Conservation (phyloP, 1,140 invertebrate species). For the Saccostrea echinata region DNA sequence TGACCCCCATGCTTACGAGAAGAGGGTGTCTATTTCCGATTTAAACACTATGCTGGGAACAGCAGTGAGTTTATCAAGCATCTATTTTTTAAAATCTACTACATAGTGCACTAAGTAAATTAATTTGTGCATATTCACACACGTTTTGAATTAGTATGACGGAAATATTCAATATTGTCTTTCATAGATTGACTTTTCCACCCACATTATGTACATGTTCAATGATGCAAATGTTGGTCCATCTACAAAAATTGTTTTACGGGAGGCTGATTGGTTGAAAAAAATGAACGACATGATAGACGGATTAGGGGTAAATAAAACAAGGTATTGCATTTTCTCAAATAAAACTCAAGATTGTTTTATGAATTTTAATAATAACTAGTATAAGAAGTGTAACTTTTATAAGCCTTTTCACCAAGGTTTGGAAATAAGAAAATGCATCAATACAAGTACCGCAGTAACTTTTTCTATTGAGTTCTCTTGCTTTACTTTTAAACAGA, state of each 20-base stretch:
- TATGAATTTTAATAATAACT: too few species aligned
- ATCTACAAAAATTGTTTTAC: constrained; percentile 82
- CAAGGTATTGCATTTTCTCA: constrained; percentile 47
- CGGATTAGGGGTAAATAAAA: constrained; percentile 82
- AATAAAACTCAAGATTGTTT: too few species aligned
- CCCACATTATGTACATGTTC: constrained; percentile 83
- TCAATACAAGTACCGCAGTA: too few species aligned
- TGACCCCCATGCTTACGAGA: constrained; percentile 62
- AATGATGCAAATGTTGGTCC: constrained; percentile 81
- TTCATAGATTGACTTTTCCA: constrained; percentile 82
- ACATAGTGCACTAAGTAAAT: too few species aligned
- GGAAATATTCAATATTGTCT: background rate
- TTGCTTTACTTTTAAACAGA: constrained; percentile 70
- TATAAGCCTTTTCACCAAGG: too few species aligned
- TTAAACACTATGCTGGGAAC: constrained; percentile 53
- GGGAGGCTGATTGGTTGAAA: constrained; percentile 82
- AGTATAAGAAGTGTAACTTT: too few species aligned
- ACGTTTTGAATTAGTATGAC: background rate
- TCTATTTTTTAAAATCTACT: background rate
- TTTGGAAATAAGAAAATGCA: too few species aligned
- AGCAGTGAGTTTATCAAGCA: constrained; percentile 46
- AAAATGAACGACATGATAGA: constrained; percentile 83
- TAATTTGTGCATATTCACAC: background rate
- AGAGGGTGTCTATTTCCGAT: constrained; percentile 67
- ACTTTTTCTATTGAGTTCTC: too few species aligned